Percentiles rank a stretch among this genome's conserved stretches.
These are phyloP conservation scores for Nasonia oneida DNA, from an alignment of 2,888 invertebrate genomes.

Conservation along the genomic window DNA sequence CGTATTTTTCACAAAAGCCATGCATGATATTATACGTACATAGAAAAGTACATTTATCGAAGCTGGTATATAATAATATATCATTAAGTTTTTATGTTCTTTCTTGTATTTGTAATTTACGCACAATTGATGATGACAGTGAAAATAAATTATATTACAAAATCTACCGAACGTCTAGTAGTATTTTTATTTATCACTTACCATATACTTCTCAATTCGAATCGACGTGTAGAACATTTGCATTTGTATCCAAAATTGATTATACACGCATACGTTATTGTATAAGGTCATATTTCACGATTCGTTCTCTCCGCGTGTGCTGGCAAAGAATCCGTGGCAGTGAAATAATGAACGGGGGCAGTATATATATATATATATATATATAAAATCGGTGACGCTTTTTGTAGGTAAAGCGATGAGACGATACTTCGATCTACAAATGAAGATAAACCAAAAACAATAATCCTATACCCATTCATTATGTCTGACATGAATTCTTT, in stretches of 20 bases:
- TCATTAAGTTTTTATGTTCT: conserved; percentile 37
- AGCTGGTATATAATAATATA: conserved; percentile 21
- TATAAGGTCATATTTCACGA: conserved; percentile 43
- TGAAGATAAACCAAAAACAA: conserved; percentile 1
- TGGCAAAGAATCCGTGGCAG: conserved; percentile 33
- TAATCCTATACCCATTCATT: conserved; percentile 20
- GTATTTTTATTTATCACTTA: conserved; percentile 7
- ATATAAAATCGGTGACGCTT: background rate
- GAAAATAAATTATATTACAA: conserved; percentile 18
- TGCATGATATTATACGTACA: background rate
- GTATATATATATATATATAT: too few relatives aligned
- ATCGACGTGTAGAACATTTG: background rate
- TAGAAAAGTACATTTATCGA: background rate
- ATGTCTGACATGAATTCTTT: conserved; percentile 32
- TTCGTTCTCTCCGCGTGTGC: conserved; percentile 37
- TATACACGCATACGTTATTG: background rate
- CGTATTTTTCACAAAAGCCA: conserved; percentile 42
- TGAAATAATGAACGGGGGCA: conserved; percentile 25
- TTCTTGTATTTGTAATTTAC: conserved; percentile 38
- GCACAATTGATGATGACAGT: conserved; percentile 22
- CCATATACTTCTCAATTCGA: background rate
- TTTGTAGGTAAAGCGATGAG: background rate
- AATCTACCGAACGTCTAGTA: background rate
- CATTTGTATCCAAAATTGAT: background rate
- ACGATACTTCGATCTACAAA: background rate